These are phyloP conservation scores for Hydrochoerus hydrochaeris DNA, from an alignment of 2,113 vertebrate species.

Conservation along the genomic window DNA sequence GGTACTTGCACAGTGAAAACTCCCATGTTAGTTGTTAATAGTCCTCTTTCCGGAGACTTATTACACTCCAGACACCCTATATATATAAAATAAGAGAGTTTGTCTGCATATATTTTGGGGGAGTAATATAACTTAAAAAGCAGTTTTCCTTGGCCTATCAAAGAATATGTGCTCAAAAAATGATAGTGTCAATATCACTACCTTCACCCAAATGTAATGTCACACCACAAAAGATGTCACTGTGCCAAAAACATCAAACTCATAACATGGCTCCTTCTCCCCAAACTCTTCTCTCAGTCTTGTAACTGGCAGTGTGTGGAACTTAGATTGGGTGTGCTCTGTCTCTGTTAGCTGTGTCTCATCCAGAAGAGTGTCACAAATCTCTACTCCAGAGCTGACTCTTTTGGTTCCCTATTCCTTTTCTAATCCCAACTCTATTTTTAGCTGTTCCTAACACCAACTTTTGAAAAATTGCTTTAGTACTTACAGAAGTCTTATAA, in stretches of 20 bases:
- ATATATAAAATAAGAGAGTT: background rate
- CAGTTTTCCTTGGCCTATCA: background rate
- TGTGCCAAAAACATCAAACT: background rate
- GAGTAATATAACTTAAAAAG: background rate
- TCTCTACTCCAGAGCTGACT: background rate
- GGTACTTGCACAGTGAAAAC: background rate
- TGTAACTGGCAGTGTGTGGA: background rate
- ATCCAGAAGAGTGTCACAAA: background rate
- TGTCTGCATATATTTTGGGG: background rate
- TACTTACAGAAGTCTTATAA: constrained; percentile 2
- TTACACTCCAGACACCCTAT: background rate
- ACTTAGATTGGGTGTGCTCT: background rate
- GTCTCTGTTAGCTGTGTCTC: background rate
- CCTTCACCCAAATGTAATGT: background rate
- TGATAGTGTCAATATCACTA: background rate
- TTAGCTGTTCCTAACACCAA: background rate
- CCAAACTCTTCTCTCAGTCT: background rate
- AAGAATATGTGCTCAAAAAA: background rate
- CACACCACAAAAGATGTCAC: background rate
- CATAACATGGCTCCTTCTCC: background rate
- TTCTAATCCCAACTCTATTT: background rate
- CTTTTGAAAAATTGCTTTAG: background rate
- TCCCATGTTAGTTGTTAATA: background rate
- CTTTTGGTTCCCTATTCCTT: background rate
- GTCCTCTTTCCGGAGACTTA: background rate